Base-by-base conservation (phyloP, 2,113 vertebrate species). In the Stictonetta naevosa region DNA sequence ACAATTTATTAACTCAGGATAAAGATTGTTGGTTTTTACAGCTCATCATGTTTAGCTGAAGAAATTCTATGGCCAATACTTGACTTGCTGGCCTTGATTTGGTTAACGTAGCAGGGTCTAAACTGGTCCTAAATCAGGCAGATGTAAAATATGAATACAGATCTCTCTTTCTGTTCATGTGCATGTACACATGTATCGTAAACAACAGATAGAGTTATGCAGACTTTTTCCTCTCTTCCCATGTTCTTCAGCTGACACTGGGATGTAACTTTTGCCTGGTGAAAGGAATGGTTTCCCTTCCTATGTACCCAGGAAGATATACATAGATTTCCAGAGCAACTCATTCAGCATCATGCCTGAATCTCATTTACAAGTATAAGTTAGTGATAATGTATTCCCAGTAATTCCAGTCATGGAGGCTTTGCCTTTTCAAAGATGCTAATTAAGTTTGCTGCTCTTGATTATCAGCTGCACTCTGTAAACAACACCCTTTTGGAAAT, bases 401-500 rank as follows among this genome's bases (percentile, higher is more conserved):
- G 63, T 55, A 78, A 77, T 94, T 83, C 68, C 85, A 86, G 40
- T 59, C 53, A 76, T 5, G 2, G 50, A 82, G 25, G 38, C 76
- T 92, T 95, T 80, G n/a, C 36, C 50, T 79, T 93, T 92, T 92
- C 67, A 75, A 81, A 84, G 11, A 88, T 79, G 23, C 14, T 87
- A 89, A 87, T 92, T 76, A 89, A 74, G 20, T 93, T 95, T 89
- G 16, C 16, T n/a, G 29, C 23, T 91, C 36, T 82, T 88, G 67
- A 85, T 96, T 88, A 90, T 95, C 87, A 92, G 16, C 81, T 79
- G 34, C 29, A 72, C 19, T 82, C 33, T 78, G 44, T 93, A 81
- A 96, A 82, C 60, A 94, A n/a, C 50, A 87, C 25, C 4, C 34
- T 79, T 69, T 66, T 82, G 17, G 13, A 94, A 96, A 76, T 86